These are phyloP conservation scores for Erebia ligea DNA, from an alignment of 2,888 invertebrate genomes.

Conservation along the genomic window DNA sequence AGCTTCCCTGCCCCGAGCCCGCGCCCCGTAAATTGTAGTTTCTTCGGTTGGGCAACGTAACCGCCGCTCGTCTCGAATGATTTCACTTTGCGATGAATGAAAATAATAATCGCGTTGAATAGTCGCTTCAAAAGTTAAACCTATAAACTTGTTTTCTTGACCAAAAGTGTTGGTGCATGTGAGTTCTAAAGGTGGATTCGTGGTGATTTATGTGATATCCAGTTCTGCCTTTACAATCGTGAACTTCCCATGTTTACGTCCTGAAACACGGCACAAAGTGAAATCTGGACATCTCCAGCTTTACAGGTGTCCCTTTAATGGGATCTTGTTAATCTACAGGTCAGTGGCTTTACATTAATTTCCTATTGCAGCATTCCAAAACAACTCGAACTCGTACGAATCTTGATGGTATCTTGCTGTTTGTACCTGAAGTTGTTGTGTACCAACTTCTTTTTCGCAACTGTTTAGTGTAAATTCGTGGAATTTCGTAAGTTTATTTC, in stretches of 20 bases:
- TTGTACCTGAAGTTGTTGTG: background rate
- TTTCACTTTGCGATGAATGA: slow-evolving; percentile 77
- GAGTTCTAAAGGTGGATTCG: slow-evolving; percentile 46
- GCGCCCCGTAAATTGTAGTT: slow-evolving; percentile 53
- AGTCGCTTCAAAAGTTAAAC: slow-evolving; percentile 52
- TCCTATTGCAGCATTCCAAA: background rate
- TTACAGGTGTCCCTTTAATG: slow-evolving; percentile 72
- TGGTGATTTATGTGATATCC: slow-evolving; percentile 56
- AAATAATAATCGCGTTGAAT: slow-evolving; percentile 62
- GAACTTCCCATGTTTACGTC: slow-evolving; percentile 78
- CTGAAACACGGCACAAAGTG: slow-evolving; percentile 62
- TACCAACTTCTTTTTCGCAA: background rate
- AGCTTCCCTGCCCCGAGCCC: slow-evolving; percentile 63
- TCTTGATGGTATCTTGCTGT: too few species aligned
- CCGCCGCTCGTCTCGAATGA: slow-evolving; percentile 67
- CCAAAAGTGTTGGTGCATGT: slow-evolving; percentile 56
- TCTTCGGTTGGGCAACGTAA: slow-evolving; percentile 60
- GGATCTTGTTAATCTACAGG: slow-evolving; percentile 80
- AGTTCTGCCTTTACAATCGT: slow-evolving; percentile 74
- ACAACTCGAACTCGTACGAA: background rate
- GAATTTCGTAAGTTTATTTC: slow-evolving; percentile 6
- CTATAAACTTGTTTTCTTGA: slow-evolving; percentile 59
- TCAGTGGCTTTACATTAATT: slow-evolving; percentile 45
- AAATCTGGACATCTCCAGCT: slow-evolving; percentile 58
- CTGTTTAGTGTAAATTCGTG: background rate